A percentile compares a stretch with the other conserved stretches of the same genome.
These are phyloP conservation scores for Mola mola DNA, from an alignment of 2,113 vertebrate genomes.

Conservation along the genomic window DNA sequence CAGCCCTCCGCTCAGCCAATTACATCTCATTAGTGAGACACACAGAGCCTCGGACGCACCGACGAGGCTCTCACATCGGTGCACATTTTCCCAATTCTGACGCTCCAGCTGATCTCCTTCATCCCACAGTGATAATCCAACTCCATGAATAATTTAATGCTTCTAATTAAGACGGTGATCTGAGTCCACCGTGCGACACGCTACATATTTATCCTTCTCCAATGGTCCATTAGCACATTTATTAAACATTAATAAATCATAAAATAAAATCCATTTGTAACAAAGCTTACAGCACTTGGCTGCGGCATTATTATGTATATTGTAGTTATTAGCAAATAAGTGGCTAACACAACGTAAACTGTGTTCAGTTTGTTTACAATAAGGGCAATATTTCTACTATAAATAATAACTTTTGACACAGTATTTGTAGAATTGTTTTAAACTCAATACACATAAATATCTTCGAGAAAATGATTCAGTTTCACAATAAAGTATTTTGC, in stretches of 20 bases:
- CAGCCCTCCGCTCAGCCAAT: slow-evolving; percentile 69
- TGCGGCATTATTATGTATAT: not conserved
- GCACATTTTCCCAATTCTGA: slow-evolving; percentile 40
- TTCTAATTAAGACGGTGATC: slow-evolving; percentile 13
- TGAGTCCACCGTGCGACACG: not conserved
- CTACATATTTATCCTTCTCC: not conserved
- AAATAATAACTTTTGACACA: too few relatives aligned
- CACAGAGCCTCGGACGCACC: slow-evolving; percentile 30
- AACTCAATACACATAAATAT: too few relatives aligned
- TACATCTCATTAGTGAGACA: slow-evolving; percentile 69
- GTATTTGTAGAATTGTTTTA: too few relatives aligned
- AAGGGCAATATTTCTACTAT: too few relatives aligned
- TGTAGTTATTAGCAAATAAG: not conserved
- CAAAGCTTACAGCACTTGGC: not conserved
- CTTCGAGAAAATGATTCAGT: too few relatives aligned
- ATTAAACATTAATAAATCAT: not conserved
- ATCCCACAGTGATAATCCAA: slow-evolving; percentile 24
- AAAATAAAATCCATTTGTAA: not conserved
- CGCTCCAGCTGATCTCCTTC: slow-evolving; percentile 28
- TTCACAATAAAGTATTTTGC: too few relatives aligned
- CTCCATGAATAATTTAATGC: slow-evolving; percentile 36
- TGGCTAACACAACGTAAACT: not conserved
- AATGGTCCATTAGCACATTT: not conserved
- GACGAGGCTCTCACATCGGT: slow-evolving; percentile 33
- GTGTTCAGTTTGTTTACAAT: too few relatives aligned